Evolutionary conservation across 2,888 invertebrate species (phyloP), one percentile per base, ranked within the genome.

Genomic region (Tiliacea aurago): DNA sequence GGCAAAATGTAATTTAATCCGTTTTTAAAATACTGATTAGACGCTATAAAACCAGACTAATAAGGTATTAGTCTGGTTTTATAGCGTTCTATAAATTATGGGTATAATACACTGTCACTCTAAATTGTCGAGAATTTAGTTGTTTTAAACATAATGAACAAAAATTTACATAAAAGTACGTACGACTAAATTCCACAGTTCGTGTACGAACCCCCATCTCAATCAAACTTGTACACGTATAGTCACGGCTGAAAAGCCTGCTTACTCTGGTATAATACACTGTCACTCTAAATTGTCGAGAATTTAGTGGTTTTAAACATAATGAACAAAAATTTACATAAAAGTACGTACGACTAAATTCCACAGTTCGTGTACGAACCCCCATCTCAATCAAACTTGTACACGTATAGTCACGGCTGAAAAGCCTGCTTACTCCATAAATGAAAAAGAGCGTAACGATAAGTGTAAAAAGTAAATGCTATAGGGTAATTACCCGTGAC

Each of bases 401-500:
- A 43, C 56, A 53, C 47, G 10, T 68, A 65, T 0, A 65, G 78
- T 72, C 49, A 72, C 41, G 62, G 53, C 49, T 69, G 65, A 66
- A 76, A 72, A 23, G 55, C 10, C 63, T 78, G 69, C 78, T 49
- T 59, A 78, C 80, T 45, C 78, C 45, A 58, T 63, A 69, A 81
- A 78, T 63, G n/a, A 59, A 69, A 47, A 78, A 72, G 73, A 80
- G 72, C 83, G 69, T 82, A 78, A 78, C 66, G 62, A 66, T 77
- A 76, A 53, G 61, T 61, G 51, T 51, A 76, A 51, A 62, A 62
- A 62, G 73, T 61, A 76, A 81, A 80, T 64, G 71, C 41, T 55
- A 2, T 23, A 18, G 28, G 47, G 53, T 75, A 73, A 78, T 75
- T 85, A 66, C 67, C 66, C 75, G 62, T 73, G 77, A 81, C 62